These are phyloP conservation scores for Sebastiscus tertius DNA, from an alignment of 2,797 vertebrate genomes.

Conservation along the genomic window DNA sequence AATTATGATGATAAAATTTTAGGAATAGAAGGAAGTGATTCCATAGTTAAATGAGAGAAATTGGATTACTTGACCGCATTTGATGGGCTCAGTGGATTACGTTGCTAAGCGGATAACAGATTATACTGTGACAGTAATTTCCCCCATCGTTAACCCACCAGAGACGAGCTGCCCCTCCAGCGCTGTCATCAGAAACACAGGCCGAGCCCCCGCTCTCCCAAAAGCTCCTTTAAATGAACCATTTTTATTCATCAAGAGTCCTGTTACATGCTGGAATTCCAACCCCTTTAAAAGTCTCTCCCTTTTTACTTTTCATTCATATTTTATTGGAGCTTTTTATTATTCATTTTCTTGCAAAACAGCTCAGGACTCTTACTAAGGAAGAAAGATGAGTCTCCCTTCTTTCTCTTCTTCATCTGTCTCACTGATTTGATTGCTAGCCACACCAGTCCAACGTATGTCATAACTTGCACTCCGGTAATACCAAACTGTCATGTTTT, in stretches of 20 bases:
- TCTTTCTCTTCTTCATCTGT: neutral
- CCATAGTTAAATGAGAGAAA: conserved; percentile 24
- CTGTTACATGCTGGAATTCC: neutral
- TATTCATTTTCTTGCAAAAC: conserved; percentile 39
- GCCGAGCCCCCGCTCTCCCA: neutral
- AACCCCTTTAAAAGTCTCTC: neutral
- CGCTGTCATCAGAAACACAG: conserved; percentile 14
- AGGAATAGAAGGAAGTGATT: neutral
- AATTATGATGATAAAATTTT: neutral
- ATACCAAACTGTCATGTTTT: neutral
- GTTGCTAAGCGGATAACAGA: conserved; percentile 24
- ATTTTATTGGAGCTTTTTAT: conserved; percentile 52
- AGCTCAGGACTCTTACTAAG: neutral
- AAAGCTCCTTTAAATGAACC: neutral
- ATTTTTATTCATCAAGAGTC: conserved; percentile 15
- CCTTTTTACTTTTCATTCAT: conserved; percentile 33
- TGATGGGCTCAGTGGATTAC: conserved; percentile 38
- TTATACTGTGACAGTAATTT: conserved; percentile 20
- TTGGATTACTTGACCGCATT: conserved; percentile 35
- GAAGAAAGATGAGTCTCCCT: neutral
- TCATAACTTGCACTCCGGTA: neutral
- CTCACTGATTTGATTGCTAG: neutral
- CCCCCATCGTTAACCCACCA: neutral
- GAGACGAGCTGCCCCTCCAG: neutral
- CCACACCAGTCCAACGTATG: neutral